A percentile compares a stretch with the other conserved stretches of the same genome.
Evolutionary conservation across 2,888 invertebrate genomes (phyloP).

Genomic region (Coleophora deauratella): DNA sequence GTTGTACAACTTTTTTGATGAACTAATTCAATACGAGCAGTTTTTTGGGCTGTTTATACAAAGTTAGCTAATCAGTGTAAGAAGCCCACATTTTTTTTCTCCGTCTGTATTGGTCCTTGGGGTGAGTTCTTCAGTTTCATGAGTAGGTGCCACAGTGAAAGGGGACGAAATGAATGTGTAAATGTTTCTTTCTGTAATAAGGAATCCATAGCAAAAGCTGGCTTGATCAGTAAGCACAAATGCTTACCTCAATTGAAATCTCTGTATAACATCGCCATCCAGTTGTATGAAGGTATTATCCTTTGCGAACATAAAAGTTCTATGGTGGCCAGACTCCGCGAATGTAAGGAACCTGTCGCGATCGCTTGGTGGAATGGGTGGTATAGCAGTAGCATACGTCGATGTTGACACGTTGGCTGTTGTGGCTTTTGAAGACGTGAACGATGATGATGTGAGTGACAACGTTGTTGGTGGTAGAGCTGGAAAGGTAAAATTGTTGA

Average conservation of each 20-base stretch:
- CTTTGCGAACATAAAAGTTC: slow-evolving; percentile 93
- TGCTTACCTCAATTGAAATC: slow-evolving; percentile 88
- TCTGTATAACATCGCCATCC: slow-evolving; percentile 91
- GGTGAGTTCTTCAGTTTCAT: too few relatives aligned
- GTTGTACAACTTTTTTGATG: too few relatives aligned
- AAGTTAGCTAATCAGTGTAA: too few relatives aligned
- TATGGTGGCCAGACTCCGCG: slow-evolving; percentile 87
- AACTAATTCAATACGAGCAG: too few relatives aligned
- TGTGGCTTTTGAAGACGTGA: slow-evolving; percentile 35
- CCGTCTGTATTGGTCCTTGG: too few relatives aligned
- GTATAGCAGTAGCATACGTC: slow-evolving; percentile 61
- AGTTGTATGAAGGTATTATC: slow-evolving; percentile 93
- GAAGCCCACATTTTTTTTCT: too few relatives aligned
- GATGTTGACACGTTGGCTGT: slow-evolving; percentile 62
- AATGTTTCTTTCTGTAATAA: too few relatives aligned
- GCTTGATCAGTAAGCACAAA: background rate
- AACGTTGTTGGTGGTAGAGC: slow-evolving; percentile 51
- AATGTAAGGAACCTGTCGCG: slow-evolving; percentile 88
- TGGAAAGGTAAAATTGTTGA: slow-evolving; percentile 17
- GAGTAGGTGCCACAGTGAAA: too few relatives aligned
- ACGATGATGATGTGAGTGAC: slow-evolving; percentile 34
- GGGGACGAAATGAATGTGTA: too few relatives aligned
- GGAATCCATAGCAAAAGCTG: too few relatives aligned
- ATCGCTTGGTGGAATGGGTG: slow-evolving; percentile 81
- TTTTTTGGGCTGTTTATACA: too few relatives aligned